Evolutionary conservation across 1,140 invertebrate species (phyloP), one percentile per base, ranked within the genome.

Genomic region (Nephila pilipes): DNA sequence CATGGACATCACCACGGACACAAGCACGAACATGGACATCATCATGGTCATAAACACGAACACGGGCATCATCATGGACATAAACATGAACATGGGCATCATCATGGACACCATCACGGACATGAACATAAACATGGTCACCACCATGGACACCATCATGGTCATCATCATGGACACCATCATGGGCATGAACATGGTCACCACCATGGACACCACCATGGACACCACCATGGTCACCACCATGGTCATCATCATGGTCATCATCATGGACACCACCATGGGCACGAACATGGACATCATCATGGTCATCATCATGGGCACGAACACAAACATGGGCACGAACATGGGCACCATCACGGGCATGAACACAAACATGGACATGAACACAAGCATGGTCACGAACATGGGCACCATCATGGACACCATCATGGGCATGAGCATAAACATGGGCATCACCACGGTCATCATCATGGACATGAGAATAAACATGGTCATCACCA

Each of bases 131-230:
- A n/a, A n/a, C 85, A 88, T 55, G 58, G 46, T 0, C 80, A 81
- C 54, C 36, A 81, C 1, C 58, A 81, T n/a, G 80, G 80, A 1
- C 85, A 88, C 25, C 14, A 88, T 4, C 85, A 88, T 58, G 60
- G 65, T 14, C 65, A 75, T 3, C 65, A 75, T 14, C 63, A 85
- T 36, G 83, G 57, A 0, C 87, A 90, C 36, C 69, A 90, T 1
- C 87, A 90, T 36, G 87, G 87, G 0, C 87, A 90, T 25, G 46
- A 90, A 3, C 88, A 90, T 22, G 63, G 75, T 36, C 88, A 90
- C 20, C 25, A 58, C 14, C 85, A 88, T 29, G 58, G 80, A 0
- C 80, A 81, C 12, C 80, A 81, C 1, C 58, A 81, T 55, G 80
- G 80, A 4, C 83, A 85, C 10, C 29, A 85, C 2, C 85, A 88